Evolutionary conservation across 2,797 vertebrate species (phyloP), one percentile per base, ranked within the genome.

Genomic region (Rhynchotus rufescens): DNA sequence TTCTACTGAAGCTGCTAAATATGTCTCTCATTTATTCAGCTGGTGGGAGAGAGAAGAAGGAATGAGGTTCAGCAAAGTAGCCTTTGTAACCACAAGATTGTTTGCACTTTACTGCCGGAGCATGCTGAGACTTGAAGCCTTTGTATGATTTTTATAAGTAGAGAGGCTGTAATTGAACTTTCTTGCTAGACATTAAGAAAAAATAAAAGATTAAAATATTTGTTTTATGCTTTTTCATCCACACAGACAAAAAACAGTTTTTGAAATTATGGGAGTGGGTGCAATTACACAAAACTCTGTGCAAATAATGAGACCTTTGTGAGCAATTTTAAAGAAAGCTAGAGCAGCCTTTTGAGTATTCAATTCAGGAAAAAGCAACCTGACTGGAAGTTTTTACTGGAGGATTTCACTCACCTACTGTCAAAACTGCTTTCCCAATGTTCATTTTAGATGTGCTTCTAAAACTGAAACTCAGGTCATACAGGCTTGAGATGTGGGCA

Each of bases 11-110:
- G 74, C 56, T 89, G 45, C 78, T 96, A 95, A 96, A 96, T 95
- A 94, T 89, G 76, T 90, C 92, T 95, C 91, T 96, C 79, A 95
- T 89, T 97, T 93, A 79, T 95, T 96, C 88, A 95, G 60, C 88
- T 94, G 80, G 59, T 93, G 90, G 92, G 94, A 92, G 95, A 89
- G 67, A 92, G 79, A 93, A 90, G 45, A 85, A 87, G 79, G 93
- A 89, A 84, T 94, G 72, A 91, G 47, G 92, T 90, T 95, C 85
- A 97, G 86, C 49, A 93, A 91, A 96, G 86, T 88, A 91, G 79
- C 87, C 73, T 92, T 96, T 94, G 72, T 91, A 96, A 95, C 93
- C 82, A 71, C 67, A 93, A 92, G 71, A 95, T 42, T 92, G 49
- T 95, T 96, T 91, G 83, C 88, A 87, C 76, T 95, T 97, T 93